A percentile compares a stretch with the other conserved stretches of the same genome.
Conservation (phyloP, 2,888 invertebrate species). For the Cephus nigrinus region DNA sequence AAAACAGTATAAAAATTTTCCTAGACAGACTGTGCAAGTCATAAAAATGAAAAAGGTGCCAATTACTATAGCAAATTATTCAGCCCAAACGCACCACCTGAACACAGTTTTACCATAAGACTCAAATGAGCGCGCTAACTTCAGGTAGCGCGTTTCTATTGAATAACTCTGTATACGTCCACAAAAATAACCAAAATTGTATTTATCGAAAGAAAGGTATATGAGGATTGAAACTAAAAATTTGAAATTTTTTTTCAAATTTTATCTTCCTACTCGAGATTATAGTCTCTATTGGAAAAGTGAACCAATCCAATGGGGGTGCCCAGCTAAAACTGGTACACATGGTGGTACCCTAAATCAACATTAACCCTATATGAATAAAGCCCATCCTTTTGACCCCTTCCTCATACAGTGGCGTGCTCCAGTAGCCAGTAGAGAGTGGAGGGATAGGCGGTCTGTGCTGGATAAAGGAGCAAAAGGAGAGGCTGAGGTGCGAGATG, state of each 20-base stretch:
- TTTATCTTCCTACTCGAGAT: neutral
- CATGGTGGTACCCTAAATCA: constrained; percentile 11
- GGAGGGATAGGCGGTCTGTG: neutral
- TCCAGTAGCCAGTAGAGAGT: constrained; percentile 24
- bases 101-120: no score
- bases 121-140: no score
- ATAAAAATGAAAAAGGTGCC: neutral
- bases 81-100: no score
- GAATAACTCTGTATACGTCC: no score
- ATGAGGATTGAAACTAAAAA: neutral
- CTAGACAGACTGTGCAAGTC: neutral
- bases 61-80: no score
- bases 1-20: neutral
- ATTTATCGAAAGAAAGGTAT: neutral
- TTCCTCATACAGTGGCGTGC: constrained; percentile 29
- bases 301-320: neutral
- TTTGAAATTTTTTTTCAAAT: neutral
- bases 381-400: constrained; percentile 35
- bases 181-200: neutral
- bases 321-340: neutral
- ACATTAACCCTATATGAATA: constrained; percentile 38
- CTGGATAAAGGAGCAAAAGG: neutral
- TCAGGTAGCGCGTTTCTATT: no score
- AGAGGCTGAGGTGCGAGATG: constrained; percentile 36
- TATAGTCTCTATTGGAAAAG: neutral